Conservation (phyloP, 2,797 vertebrate species). For the Otolemur crassicaudatus region DNA sequence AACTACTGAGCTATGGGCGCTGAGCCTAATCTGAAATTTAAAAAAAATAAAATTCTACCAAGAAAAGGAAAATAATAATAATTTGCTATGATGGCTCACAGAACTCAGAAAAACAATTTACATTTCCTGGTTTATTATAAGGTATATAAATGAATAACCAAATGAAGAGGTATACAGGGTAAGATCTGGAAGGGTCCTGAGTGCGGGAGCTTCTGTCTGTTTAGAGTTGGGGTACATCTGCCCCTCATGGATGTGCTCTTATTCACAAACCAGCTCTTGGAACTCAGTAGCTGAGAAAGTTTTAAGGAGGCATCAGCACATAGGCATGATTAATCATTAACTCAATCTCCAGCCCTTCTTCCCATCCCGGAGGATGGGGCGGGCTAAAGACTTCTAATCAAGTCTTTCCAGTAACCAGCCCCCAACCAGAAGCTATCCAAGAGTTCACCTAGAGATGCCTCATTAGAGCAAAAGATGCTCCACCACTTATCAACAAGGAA, state of each 20-base stretch:
- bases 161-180: background rate
- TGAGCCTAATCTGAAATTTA: too few relatives aligned
- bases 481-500: background rate
- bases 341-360: background rate
- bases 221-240: background rate
- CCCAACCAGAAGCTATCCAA: background rate
- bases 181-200: background rate
- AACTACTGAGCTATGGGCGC: background rate
- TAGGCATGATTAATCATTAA: background rate
- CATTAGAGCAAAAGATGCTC: background rate
- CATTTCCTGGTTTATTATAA: background rate
- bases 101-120: background rate
- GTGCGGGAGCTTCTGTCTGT: background rate
- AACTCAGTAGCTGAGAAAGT: background rate
- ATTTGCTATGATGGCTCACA: background rate
- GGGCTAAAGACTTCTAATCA: background rate
- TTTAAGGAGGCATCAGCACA: background rate
- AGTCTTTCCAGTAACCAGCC: background rate
- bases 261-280: background rate
- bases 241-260: background rate
- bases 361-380: background rate
- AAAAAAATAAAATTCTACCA: too few relatives aligned
- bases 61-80: background rate
- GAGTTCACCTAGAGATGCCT: background rate
- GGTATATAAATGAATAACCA: background rate